Evolutionary conservation across 2,888 invertebrate genomes (phyloP), one percentile per base, ranked within the genome.

Genomic region (Philereme transversata): DNA sequence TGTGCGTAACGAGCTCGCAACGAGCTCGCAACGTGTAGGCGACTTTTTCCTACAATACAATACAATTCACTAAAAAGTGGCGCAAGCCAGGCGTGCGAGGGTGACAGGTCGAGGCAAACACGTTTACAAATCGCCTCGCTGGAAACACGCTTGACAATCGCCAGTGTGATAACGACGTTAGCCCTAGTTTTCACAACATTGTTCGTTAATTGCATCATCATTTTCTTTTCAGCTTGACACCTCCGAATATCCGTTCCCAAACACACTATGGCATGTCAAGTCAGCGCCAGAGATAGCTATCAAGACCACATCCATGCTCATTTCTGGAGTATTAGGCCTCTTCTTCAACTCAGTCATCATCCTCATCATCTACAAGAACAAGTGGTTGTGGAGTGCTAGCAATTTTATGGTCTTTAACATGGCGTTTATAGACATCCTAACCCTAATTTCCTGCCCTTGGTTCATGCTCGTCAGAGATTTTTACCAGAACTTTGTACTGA

Each of bases 401-500:
- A 96, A 97, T 83, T 88, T 95, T 41, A 88, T 97, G 51, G 94
- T 97, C 35, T 95, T 94, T 45, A 97, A 96, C 73, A 94, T 97
- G 94, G 96, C 96, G 0, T 75, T 94, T 0, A 95, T 95, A 0
- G 97, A 97, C 80, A 84, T 96, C 11, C 75, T 94, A 1, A 95
- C 95, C 0, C 80, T 96, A 4, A 64, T 96, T 0, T 86, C 96
- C 7, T 96, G 96, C 56, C 96, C 97, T 0, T 95, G 95, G 94
- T 94, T 97, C 73, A 95, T 96, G 85, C 87, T 97, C 65, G 93
- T 95, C 9, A 92, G 94, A 47, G 96, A 97, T 79, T 94, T 97
- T 73, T 96, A 94, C 75, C 97, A 97, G 86, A 96, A 96, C 73
- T 97, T 95, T 81, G 93, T 95, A 67, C 84, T 97, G 60, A 96